Evolutionary conservation across 2,113 vertebrate species (phyloP).

Genomic region (Megatriorchis doriae): DNA sequence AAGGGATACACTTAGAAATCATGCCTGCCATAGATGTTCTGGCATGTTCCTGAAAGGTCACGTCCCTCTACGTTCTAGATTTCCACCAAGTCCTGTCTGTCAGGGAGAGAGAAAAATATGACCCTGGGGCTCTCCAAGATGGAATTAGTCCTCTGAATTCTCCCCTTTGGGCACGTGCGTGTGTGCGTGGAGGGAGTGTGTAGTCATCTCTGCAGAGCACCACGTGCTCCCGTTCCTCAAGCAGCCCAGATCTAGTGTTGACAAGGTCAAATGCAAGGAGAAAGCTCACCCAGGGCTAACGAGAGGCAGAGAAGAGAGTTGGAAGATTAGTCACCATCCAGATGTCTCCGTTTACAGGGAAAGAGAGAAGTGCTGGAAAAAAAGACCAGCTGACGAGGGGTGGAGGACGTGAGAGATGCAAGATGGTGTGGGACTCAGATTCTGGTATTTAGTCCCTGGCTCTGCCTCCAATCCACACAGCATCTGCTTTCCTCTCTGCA

Average conservation of each 20-base stretch:
- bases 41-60: background rate
- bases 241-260: background rate
- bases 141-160: background rate
- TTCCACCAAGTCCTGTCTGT: background rate
- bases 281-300: background rate
- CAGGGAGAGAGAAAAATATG: background rate
- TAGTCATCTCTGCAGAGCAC: background rate
- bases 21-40: background rate
- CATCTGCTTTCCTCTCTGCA: background rate
- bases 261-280: slow-evolving; percentile 29
- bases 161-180: background rate
- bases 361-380: background rate
- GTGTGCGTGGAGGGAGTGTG: accelerated
- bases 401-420: background rate
- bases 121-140: background rate
- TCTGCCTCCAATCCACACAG: background rate
- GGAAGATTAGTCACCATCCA: slow-evolving; percentile 44
- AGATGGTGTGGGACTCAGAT: background rate
- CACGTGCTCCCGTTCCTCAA: background rate
- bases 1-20: background rate
- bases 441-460: background rate
- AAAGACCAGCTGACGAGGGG: background rate
- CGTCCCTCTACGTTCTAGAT: background rate
- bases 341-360: background rate
- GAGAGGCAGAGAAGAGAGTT: background rate